A percentile compares a stretch with the other conserved stretches of the same genome.
These are phyloP conservation scores for Bergia sp. DNA, from an alignment of 92 coral and sea anemone genomes.

Conservation along the genomic window DNA sequence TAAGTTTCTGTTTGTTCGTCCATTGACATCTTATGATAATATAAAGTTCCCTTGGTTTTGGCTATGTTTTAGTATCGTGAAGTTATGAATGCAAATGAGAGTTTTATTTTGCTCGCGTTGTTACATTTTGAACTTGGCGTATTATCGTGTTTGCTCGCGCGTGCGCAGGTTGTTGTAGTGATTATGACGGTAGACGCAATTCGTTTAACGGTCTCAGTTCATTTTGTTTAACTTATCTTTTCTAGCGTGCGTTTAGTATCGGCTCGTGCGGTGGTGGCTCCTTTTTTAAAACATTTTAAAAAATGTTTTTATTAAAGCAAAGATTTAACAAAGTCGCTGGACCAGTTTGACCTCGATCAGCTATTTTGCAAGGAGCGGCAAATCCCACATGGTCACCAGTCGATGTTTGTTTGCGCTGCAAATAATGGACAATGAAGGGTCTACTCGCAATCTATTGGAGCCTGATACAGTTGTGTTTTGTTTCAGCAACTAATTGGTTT, in stretches of 20 bases:
- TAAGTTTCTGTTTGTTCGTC: background rate
- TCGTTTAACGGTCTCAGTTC: background rate
- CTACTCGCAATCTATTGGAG: too few relatives aligned
- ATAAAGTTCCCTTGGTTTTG: background rate
- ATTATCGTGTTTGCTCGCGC: background rate
- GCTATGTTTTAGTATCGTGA: background rate
- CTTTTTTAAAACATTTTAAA: too few relatives aligned
- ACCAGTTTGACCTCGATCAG: too few relatives aligned
- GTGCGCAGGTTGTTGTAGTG: background rate
- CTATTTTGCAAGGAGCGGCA: too few relatives aligned
- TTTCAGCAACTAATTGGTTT: too few relatives aligned
- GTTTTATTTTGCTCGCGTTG: background rate
- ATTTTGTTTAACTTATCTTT: too few relatives aligned
- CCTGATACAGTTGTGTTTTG: too few relatives aligned
- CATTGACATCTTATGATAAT: background rate
- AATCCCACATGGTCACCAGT: too few relatives aligned
- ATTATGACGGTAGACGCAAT: background rate
- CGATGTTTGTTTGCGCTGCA: too few relatives aligned
- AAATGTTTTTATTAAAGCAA: background rate
- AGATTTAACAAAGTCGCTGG: too few relatives aligned
- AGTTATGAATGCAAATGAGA: background rate
- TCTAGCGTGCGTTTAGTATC: background rate
- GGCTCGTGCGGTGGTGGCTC: background rate
- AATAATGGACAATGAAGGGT: too few relatives aligned
- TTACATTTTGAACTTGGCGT: too few relatives aligned